phyloP scores from a whole-genome alignment of 2,797 vertebrate species.

The Gila robusta region DNA sequence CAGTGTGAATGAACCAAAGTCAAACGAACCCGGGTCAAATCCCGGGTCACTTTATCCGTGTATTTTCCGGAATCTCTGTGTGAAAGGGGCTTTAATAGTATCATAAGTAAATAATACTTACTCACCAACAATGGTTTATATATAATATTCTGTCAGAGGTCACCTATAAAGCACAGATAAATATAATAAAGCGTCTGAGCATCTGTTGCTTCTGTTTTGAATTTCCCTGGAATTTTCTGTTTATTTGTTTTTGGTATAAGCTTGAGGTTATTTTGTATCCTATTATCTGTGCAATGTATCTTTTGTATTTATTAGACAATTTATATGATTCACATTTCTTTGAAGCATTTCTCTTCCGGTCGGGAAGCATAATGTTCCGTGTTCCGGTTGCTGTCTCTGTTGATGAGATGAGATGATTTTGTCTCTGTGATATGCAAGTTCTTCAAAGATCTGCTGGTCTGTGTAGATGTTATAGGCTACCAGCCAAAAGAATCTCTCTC shows the following conservation, averaged over 20 bases:
- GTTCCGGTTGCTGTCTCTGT: not conserved
- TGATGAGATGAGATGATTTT: conserved; percentile 27
- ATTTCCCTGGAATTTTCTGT: not conserved
- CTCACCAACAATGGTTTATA: too few relatives aligned
- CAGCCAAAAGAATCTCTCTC: conserved; percentile 43
- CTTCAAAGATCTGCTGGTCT: conserved; percentile 52
- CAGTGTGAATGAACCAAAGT: too few relatives aligned
- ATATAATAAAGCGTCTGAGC: not conserved
- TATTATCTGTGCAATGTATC: not conserved
- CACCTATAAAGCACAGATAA: not conserved
- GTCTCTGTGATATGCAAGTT: conserved; percentile 26
- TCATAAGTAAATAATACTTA: too few relatives aligned
- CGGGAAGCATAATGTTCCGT: too few relatives aligned
- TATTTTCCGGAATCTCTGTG: too few relatives aligned
- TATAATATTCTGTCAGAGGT: too few relatives aligned
- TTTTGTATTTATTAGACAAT: not conserved
- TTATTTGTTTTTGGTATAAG: too few relatives aligned
- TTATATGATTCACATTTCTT: not conserved
- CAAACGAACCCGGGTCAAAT: too few relatives aligned
- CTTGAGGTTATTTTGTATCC: not conserved
- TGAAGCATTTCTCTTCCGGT: not conserved
- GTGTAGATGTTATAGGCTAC: conserved; percentile 58
- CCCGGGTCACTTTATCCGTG: too few relatives aligned
- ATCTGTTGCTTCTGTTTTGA: too few relatives aligned
- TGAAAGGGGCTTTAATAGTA: too few relatives aligned